Conservation (phyloP, 2,888 invertebrate species). For the Brachypalpus laphriformis region DNA sequence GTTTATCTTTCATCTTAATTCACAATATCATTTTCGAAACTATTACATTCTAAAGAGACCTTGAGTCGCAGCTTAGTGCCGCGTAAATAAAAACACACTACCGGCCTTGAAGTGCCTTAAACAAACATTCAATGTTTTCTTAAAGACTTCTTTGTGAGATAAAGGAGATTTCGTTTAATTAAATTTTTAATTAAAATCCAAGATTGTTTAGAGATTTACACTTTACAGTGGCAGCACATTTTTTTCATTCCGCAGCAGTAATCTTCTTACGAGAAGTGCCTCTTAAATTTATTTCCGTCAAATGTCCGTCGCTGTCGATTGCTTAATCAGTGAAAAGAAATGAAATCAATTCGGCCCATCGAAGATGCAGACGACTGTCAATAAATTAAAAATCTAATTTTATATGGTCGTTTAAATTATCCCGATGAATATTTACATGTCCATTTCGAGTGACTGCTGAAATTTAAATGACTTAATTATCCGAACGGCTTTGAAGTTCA, state of each 20-base stretch:
- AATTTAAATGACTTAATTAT: conserved; percentile 55
- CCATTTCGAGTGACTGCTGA: conserved; percentile 20
- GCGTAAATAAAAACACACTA: background rate
- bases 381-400: conserved; percentile 63
- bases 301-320: conserved; percentile 9
- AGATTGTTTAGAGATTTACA: conserved; percentile 46
- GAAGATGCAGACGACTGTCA: conserved; percentile 22
- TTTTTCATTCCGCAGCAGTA: background rate
- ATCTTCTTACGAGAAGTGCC: conserved; percentile 5
- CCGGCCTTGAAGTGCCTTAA: conserved; percentile 19
- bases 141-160: conserved; percentile 8
- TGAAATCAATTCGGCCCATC: conserved; percentile 20
- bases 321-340: conserved; percentile 24
- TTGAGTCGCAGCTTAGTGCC: background rate
- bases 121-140: conserved; percentile 41
- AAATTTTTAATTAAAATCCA: conserved; percentile 44
- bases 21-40: background rate
- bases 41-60: background rate
- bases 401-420: conserved; percentile 58
- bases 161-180: conserved; percentile 51
- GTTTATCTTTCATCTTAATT: no score
- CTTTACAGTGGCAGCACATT: background rate
- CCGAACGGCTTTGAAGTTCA: conserved; percentile 51
- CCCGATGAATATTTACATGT: conserved; percentile 58
- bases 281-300: background rate